Evolutionary conservation across 2,888 invertebrate genomes (phyloP), one percentile per base, ranked within the genome.

Genomic region (Drepana falcataria): DNA sequence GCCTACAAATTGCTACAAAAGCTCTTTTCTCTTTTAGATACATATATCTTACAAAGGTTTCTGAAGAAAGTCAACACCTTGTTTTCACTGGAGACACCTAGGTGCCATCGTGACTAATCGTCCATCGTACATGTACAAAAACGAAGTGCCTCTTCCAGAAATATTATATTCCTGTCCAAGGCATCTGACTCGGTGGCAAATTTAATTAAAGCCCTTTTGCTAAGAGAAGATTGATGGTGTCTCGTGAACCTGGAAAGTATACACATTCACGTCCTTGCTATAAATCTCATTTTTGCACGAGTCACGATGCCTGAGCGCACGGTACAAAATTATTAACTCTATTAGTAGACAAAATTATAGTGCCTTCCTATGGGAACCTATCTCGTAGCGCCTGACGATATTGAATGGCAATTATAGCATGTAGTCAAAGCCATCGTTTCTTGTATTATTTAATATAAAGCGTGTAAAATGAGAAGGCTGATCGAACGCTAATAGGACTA

Each of bases 191-290:
- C 68, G 63, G 67, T 69, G 66, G 68, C 68, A 74, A 80, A 78
- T 80, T 79, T 77, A 81, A 81, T 81, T 80, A 81, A 79, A 77
- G 65, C 73, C 68, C 66, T 70, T 62, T 59, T 63, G 53, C 62
- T 53, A 53, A 66, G 63, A 65, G 58, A 71, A 79, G 78, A 81
- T 78, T 74, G 74, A 79, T 80, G 73, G 55, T 49, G 56, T 55
- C 53, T 52, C 49, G 51, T 55, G 60, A 65, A 64, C 60, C 66
- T 57, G 64, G 61, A 61, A 61, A 65, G 59, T 55, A 63, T 60
- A 59, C 59, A 68, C 61, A 64, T 66, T 62, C 77, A 71, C 71
- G 73, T 73, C 56, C 56, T 40, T 21, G 49, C 58, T 48, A 69
- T 74, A 72, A 69, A 75, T 73, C 64, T 65, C 59, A 68, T 71